Evolutionary conservation across 2,113 vertebrate genomes (phyloP).

Genomic region (Acanthisitta chloris): DNA sequence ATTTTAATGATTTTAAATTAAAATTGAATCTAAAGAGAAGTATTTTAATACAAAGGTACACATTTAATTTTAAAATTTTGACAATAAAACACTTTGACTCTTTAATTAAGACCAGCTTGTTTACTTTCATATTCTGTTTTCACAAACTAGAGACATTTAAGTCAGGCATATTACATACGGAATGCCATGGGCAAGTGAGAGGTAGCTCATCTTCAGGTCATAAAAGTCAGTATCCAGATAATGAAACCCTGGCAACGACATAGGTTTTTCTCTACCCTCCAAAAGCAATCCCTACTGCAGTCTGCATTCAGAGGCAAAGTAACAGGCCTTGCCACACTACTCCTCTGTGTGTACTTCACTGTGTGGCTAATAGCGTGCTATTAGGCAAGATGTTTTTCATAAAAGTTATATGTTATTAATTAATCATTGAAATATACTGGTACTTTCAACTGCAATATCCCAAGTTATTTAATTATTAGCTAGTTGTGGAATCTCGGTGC

Average conservation of each 20-base stretch:
- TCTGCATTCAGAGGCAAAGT: not conserved
- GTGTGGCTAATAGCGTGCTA: not conserved
- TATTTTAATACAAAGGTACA: not conserved
- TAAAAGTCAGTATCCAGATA: not conserved
- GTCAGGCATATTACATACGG: not conserved
- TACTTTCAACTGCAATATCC: not conserved
- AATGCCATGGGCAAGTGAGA: not conserved
- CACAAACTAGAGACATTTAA: not conserved
- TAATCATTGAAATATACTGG: not conserved
- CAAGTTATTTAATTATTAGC: slow-evolving; percentile 38
- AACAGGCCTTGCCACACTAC: not conserved
- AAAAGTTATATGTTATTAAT: slow-evolving; percentile 6
- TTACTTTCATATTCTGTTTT: not conserved
- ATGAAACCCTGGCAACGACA: not conserved
- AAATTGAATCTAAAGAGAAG: not conserved
- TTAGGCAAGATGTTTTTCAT: not conserved
- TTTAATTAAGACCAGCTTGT: not conserved
- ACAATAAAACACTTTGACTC: not conserved
- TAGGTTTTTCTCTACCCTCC: not conserved
- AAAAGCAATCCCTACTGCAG: not conserved
- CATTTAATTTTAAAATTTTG: not conserved
- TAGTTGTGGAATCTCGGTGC: not conserved
- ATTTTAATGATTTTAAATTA: not conserved
- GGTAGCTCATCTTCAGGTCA: not conserved
- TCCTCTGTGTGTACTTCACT: not conserved